Percentiles rank a stretch among this genome's conserved stretches.
Evolutionary conservation across 2,113 vertebrate genomes (phyloP).

Genomic region (Xenopus laevis): DNA sequence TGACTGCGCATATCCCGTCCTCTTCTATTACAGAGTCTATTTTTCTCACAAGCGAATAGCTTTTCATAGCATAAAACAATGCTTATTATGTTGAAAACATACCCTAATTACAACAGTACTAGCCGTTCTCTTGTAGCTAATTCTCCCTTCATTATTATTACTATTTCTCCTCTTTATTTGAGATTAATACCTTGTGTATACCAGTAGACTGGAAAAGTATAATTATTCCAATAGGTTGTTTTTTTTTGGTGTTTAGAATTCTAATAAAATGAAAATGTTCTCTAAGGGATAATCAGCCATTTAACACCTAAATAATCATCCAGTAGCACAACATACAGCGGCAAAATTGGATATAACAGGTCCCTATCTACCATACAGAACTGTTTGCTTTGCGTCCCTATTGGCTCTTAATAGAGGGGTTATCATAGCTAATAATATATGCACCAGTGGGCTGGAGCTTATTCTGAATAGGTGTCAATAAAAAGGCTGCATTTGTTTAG

Average conservation of each 20-base stretch:
- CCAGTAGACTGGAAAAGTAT: constrained; percentile 28
- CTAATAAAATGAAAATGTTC: constrained; percentile 9
- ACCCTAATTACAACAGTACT: constrained; percentile 38
- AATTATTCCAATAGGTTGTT: constrained; percentile 7
- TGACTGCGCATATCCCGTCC: constrained; percentile 32
- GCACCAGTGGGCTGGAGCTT: too few species aligned
- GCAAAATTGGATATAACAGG: neutral
- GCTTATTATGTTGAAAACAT: constrained; percentile 42
- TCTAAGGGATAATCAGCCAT: constrained; percentile 5
- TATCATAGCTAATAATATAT: neutral
- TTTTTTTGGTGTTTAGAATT: constrained; percentile 15
- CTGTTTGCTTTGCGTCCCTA: neutral
- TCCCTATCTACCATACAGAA: neutral
- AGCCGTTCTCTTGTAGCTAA: constrained; percentile 30
- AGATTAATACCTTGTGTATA: constrained; percentile 36
- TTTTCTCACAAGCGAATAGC: constrained; percentile 38
- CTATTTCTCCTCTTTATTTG: constrained; percentile 29
- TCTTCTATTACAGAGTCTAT: constrained; percentile 34
- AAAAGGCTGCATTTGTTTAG: too few species aligned
- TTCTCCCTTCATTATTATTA: constrained; percentile 27
- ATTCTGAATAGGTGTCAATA: too few species aligned
- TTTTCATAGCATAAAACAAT: constrained; percentile 45
- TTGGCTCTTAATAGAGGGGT: neutral
- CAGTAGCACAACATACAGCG: neutral
- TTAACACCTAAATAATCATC: neutral